Evolutionary conservation across 2,113 vertebrate genomes (phyloP), one percentile per base, ranked within the genome.

Genomic region (Urocitellus parryii): DNA sequence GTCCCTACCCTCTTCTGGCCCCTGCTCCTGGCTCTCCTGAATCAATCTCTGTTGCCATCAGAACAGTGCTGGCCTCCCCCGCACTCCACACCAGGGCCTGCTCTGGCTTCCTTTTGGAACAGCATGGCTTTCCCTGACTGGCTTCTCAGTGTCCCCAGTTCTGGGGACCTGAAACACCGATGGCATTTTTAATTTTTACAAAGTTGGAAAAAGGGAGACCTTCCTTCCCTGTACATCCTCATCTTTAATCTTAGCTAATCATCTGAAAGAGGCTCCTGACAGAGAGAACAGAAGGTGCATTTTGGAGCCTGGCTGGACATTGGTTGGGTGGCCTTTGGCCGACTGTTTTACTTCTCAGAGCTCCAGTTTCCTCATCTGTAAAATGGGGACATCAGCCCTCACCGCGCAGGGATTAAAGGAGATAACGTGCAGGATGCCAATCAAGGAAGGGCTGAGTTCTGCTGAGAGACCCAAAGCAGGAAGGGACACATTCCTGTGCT

Each of bases 401-500:
- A 61, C 10, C 2, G 13, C 1, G 32, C 86, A 93, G 63, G 67
- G 73, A 90, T 94, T 96, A 90, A 80, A 51, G 85, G 85, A 51
- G 63, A 80, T 56, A 72, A 53, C 70, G 61, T 0, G 0, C 82
- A 45, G 65, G 85, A 39, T 68, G 84, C 80, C 91, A 78, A 5
- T 94, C 92, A 91, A 79, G 53, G 79, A 95, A 90, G 65, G 51
- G 84, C 88, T 68, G 86, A 84, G 83, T 37, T 90, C 84, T 53
- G 29, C 48, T 12, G 76, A 80, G 42, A 91, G 77, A 53, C 53
- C 67, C 8, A 37, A 58, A 92, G 14, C 94, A 96, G 85, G 96
- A 90, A 96, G 70, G 83, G 77, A 77, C 86, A 96, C 90, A 94
- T 88, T 95, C 94, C 83, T 77, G 29, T 18, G 42, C 72, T 92